phyloP scores from a whole-genome alignment of 2,888 invertebrate genomes.

The Anticlea derivata region DNA sequence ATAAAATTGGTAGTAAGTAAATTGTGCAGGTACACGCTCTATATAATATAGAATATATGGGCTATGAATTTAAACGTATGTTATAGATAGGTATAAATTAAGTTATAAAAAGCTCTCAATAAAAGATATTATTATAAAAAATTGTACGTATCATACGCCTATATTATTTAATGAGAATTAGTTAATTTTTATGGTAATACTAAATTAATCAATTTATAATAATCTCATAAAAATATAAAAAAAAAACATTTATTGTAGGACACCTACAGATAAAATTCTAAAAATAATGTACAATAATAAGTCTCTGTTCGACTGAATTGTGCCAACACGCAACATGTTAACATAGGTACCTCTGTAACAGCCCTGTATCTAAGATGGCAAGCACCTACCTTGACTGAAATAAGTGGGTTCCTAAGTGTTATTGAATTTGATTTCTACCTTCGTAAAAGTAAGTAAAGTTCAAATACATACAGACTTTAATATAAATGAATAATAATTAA shows the following conservation, averaged over 20 bases:
- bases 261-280: no score
- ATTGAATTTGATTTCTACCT: no score
- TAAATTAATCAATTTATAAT: no score
- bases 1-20: neutral
- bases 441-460: neutral
- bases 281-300: neutral
- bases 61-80: no score
- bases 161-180: no score
- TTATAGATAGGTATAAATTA: slow-evolving; percentile 4
- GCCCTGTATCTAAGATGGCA: neutral
- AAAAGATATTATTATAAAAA: slow-evolving; percentile 10
- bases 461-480: neutral
- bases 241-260: no score
- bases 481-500: neutral
- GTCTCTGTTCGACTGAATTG: neutral
- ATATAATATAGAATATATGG: no score
- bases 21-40: neutral
- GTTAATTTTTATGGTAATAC: no score
- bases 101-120: slow-evolving; percentile 13
- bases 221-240: neutral
- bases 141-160: neutral
- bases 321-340: neutral
- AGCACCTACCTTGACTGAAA: no score
- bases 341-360: neutral
- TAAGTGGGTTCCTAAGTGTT: no score